phyloP scores from a whole-genome alignment of 1,140 invertebrate species.

The Galleria mellonella region DNA sequence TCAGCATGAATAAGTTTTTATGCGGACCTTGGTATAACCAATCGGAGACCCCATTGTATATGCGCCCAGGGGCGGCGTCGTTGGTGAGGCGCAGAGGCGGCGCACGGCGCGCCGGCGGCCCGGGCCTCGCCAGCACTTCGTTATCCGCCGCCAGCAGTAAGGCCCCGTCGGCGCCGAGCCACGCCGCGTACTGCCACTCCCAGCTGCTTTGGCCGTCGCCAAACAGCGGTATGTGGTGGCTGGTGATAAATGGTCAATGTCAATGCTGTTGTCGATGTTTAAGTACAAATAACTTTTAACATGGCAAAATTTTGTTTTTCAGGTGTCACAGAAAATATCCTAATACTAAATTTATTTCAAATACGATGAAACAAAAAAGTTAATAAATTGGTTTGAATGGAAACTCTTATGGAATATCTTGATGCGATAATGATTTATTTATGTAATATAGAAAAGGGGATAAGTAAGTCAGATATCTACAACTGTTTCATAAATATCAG shows the following conservation, averaged over 20 bases:
- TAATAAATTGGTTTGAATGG: too few species aligned
- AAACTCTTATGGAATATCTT: too few species aligned
- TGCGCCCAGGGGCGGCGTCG: slow-evolving; percentile 81
- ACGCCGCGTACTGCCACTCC: slow-evolving; percentile 84
- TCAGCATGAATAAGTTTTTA: background rate
- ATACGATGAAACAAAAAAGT: too few species aligned
- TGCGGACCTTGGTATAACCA: slow-evolving; percentile 92
- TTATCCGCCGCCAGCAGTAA: slow-evolving; percentile 86
- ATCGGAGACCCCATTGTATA: slow-evolving; percentile 95
- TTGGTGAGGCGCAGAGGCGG: slow-evolving; percentile 80
- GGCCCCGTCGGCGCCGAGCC: slow-evolving; percentile 83
- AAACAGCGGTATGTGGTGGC: slow-evolving; percentile 87
- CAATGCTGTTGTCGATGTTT: slow-evolving; percentile 4
- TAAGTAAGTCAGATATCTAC: too few species aligned
- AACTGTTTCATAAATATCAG: too few species aligned
- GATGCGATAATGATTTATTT: too few species aligned
- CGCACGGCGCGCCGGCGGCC: slow-evolving; percentile 76
- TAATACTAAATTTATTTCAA: too few species aligned
- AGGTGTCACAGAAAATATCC: too few species aligned
- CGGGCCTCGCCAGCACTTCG: slow-evolving; percentile 88
- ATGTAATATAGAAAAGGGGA: too few species aligned
- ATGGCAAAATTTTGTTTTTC: too few species aligned
- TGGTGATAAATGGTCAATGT: slow-evolving; percentile 53
- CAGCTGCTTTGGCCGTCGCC: slow-evolving; percentile 80
- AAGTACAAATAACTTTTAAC: too few species aligned